Evolutionary conservation across 2,888 invertebrate species (phyloP), one percentile per base, ranked within the genome.

Genomic region (Macrophya annulata): DNA sequence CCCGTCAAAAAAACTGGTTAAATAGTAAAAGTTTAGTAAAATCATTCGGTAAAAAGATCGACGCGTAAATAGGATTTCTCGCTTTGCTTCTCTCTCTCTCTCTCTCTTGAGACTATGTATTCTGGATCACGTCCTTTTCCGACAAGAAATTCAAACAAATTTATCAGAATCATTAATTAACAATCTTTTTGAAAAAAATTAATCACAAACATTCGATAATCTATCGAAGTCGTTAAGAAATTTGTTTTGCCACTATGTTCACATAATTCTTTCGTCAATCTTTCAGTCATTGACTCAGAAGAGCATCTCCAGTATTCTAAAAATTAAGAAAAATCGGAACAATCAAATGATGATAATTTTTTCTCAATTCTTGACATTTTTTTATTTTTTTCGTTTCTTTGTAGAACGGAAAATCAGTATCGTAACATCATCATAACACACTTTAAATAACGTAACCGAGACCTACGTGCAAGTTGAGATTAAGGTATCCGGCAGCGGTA

Each of bases 1-100:
- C n/a, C 55, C 55, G 31, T 51, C 77, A 77, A 77, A 77, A 55
- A 77, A 77, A 77, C 77, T 55, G 77, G 77, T 77, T 31, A 77
- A 77, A 77, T 77, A 77, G 77, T 77, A 74, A 31, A 77, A 37
- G 31, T 55, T 55, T 51, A 4, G 55, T 77, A n/a, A 51, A 77
- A 55, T 17, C 15, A n/a, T 51, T 17, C 9, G 55, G 55, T 55
- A 55, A 77, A 37, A 55, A 55, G 77, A 77, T 43, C n/a, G 21
- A 37, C 17, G n/a, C 37, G 15, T 55, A 21, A 74, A 74, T 25
- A 31, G 25, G 3, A 51, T 51, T n/a, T 77, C n/a, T 76, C 45
- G 21, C 62, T 25, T 25, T 12, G 12, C 72, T 4, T 45, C n/a
- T 21, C 21, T 21, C n/a, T 21, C 17, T 10, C 8, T 21, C 4